These are phyloP conservation scores for Sebastes ruberrimus DNA, from an alignment of 2,797 vertebrate species.

Conservation along the genomic window DNA sequence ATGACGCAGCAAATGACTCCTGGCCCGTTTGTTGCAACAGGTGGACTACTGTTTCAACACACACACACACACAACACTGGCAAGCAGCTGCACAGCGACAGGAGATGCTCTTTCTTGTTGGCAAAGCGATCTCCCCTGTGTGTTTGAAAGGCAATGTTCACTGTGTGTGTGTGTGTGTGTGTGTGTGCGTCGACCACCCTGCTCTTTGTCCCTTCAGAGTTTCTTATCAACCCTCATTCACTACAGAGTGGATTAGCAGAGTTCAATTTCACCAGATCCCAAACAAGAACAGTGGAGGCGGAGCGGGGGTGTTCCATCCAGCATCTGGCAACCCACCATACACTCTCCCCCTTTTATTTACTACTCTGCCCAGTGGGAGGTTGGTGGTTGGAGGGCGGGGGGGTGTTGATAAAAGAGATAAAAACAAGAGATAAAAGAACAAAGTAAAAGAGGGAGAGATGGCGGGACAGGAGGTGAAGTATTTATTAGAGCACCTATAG, in stretches of 20 bases:
- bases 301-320: conserved; percentile 18
- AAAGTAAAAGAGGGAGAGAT: conserved; percentile 44
- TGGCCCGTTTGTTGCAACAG: conserved; percentile 67
- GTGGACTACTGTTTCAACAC: conserved; percentile 73
- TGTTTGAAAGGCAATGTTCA: conserved; percentile 41
- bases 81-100: conserved; percentile 69
- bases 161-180: conserved; percentile 7
- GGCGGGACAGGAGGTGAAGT: conserved; percentile 13
- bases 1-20: conserved; percentile 53
- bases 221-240: conserved; percentile 65
- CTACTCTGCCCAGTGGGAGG: conserved; percentile 33
- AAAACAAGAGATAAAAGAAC: conserved; percentile 26
- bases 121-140: conserved; percentile 51
- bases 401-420: conserved; percentile 12
- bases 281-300: conserved; percentile 6
- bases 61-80: conserved; percentile 26
- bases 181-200: conserved; percentile 26
- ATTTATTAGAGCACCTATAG: conserved; percentile 25
- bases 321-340: conserved; percentile 73
- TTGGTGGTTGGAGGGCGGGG: background rate
- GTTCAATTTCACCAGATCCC: conserved; percentile 76
- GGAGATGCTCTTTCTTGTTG: conserved; percentile 59
- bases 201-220: conserved; percentile 55
- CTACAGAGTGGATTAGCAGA: conserved; percentile 65
- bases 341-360: conserved; percentile 42